Evolutionary conservation across 2,113 vertebrate genomes (phyloP), one percentile per base, ranked within the genome.

Genomic region (Eurypyga helias): DNA sequence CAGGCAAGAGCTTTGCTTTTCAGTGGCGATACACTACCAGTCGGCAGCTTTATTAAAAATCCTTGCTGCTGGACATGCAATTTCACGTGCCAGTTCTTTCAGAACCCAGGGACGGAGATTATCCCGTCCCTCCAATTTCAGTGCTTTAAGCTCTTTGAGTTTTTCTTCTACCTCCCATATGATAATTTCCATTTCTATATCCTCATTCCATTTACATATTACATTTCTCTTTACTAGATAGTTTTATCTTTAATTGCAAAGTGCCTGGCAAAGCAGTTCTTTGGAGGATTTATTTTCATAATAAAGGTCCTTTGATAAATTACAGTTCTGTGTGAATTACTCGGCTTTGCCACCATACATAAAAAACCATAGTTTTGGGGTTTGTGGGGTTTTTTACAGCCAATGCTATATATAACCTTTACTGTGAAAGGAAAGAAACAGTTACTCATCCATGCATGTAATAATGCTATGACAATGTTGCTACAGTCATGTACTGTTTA

Each of bases 251-350:
- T 97, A 97, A 41, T 41, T 41, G 41, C 41, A 41, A 41, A 97
- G 46, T 80, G 60, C 82, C 90, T 83, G 54, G 46, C 61, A 93
- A 93, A 95, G 73, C 51, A 87, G 89, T 95, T 82, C 75, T 91
- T 93, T 83, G 38, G 77, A 83, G 78, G 76, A 95, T 94, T 97
- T 96, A 96, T 96, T 97, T 98, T 95, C 46, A 55, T 96, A 94
- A 96, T 94, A 95, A 95, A 96, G 60, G 43, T 51, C 21, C n/a
- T 95, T 85, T 93, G 67, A 91, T 92, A 94, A 97, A 87, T 95
- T 88, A 82, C 51, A 55, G 23, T 94, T 94, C 61, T 93, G 76
- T 60, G 57, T 90, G 83, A 96, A 94, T 85, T 85, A 72, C 85
- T 94, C 80, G 64, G 60, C 77, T 96, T 96, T 94, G 72, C 72